Base-by-base conservation (phyloP, 2,888 invertebrate species). In the Achlya flavicornis region DNA sequence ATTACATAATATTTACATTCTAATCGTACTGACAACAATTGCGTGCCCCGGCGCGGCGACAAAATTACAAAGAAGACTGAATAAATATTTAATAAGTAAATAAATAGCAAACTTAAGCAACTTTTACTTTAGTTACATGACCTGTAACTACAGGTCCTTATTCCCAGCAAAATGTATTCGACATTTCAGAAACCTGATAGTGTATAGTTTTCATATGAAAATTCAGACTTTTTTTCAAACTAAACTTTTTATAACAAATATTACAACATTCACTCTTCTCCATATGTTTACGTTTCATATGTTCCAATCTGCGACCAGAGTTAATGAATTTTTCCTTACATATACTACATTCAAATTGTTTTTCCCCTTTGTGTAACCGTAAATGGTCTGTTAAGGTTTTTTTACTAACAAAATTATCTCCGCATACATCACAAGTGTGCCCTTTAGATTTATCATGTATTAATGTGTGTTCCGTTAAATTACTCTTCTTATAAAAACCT, bases 341-440 rank as follows among this genome's bases (percentile, higher is more conserved):
- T 19, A 83, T 68, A 0, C 78, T 66, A 79, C 91, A 91, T 65
- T 81, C 71, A 65, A 77, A 90, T 0, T 85, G 85, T 66, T 81
- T 87, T 4, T 76, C 76, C 0, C 86, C 81, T 0, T 78, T 72
- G 71, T 92, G 91, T 16, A 88, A 63, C 64, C 80, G 80, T 62
- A 86, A 72, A 71, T 92, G 91, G 66, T 86, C 83, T 0, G 66
- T 62, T 32, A 89, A 78, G 3, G 85, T 86, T 63, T 86, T 88
- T 48, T 83, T 83, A 66, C 76, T 76, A 0, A 78, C 69, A 74
- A 91, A 91, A 19, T 69, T 71, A 4, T 83, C 79, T 1, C 87
- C 87, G 60, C 91, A 92, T 0, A 86, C 62, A 48, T 89, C 85
- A 68, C 91, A 91, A 10, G 79, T 82, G 33, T 82, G 78, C 41